Evolutionary conservation across 2,888 invertebrate genomes (phyloP), one percentile per base, ranked within the genome.

Genomic region (Scelioninae gen. 2): DNA sequence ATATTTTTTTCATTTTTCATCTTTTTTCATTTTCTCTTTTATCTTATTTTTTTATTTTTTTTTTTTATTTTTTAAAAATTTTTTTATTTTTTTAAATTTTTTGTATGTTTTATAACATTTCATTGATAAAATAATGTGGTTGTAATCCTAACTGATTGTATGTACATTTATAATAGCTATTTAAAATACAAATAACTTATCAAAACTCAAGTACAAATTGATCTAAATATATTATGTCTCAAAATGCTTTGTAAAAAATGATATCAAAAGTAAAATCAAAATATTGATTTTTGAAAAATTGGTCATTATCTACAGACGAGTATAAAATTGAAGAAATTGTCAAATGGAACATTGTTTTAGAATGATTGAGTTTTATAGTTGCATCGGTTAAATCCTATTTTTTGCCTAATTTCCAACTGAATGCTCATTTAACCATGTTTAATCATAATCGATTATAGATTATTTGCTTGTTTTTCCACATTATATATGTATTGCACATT

Each of bases 301-400:
- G 77, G 15, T 63, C 50, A 6, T 76, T 11, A 58, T 82, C 81
- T 74, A 79, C 31, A 65, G 46, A 39, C 55, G 46, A 55, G 46
- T 65, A 48, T 55, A 55, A 55, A 64, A 46, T 37, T 25, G 18
- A 55, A 64, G 53, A 64, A 45, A 45, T 55, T 45, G 19, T 45
- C 53, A 43, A 52, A 52, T 43, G 63, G 63, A 63, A 63, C 43
- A 43, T 52, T 22, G 10, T 37, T 19, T 53, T 61, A 15, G 9
- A 15, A 39, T 25, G 25, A 60, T 46, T 39, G 45, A 11, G 10
- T 43, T 45, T 58, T 16, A 7, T 7, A 58, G 10, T 13, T 33
- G 33, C 5, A 18, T 33, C 19, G 45, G 19, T 31, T 55, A 41
- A 55, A 55, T 55, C 16, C 35, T 35, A 16, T 22, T 22, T 45